Evolutionary conservation across 1,140 invertebrate genomes (phyloP).

Genomic region (Lysiphlebus fabarum): DNA sequence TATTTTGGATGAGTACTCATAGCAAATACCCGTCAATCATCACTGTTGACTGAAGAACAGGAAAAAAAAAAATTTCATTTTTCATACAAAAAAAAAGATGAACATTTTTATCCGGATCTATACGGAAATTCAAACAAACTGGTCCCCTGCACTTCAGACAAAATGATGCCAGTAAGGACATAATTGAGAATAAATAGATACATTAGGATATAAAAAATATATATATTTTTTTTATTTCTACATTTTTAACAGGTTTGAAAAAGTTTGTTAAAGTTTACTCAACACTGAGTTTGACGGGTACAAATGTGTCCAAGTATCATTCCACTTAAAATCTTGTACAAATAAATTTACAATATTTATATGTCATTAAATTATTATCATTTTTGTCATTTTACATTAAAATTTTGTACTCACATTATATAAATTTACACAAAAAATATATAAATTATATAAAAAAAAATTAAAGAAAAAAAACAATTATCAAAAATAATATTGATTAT

Average conservation of each 20-base stretch:
- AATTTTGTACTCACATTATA: no score
- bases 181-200: conserved; percentile 32
- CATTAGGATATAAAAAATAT: conserved; percentile 18
- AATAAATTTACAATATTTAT: conserved; percentile 18
- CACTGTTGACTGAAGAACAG: neutral
- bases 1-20: conserved; percentile 9
- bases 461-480: no score
- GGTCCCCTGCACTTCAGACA: conserved; percentile 12
- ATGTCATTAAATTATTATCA: conserved; percentile 13
- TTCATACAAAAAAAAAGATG: no score
- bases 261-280: neutral
- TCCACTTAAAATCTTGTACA: conserved; percentile 12
- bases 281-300: conserved; percentile 1
- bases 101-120: neutral
- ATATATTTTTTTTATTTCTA: neutral
- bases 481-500: no score
- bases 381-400: no score
- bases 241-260: neutral
- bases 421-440: no score
- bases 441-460: no score
- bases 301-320: neutral
- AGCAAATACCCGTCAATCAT: conserved; percentile 27
- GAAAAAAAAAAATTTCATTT: neutral
- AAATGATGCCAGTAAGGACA: conserved; percentile 13
- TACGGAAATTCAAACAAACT: conserved; percentile 23